These are phyloP conservation scores for Hippocampus zosterae DNA, from an alignment of 2,113 vertebrate species.

Conservation along the genomic window DNA sequence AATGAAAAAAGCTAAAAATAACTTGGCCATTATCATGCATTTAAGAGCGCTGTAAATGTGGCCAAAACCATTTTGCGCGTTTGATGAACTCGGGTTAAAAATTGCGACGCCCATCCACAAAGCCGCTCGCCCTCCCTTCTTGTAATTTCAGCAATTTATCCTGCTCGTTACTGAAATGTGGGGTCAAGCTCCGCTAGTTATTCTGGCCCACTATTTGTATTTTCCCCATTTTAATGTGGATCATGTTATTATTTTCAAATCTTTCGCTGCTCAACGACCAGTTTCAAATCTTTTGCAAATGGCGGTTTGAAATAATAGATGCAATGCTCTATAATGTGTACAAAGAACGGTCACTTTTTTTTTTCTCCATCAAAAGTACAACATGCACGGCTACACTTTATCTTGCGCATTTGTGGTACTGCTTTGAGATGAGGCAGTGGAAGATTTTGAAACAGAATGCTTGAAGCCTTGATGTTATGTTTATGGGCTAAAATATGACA, in stretches of 20 bases:
- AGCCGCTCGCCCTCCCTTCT: conserved; percentile 9
- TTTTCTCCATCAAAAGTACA: neutral
- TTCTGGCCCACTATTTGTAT: conserved; percentile 10
- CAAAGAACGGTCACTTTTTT: neutral
- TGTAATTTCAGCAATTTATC: conserved; percentile 25
- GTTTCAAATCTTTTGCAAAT: neutral
- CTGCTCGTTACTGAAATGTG: conserved; percentile 24
- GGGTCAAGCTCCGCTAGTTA: conserved; percentile 27
- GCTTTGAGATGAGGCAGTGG: conserved; percentile 21
- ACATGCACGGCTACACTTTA: neutral
- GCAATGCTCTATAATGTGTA: neutral
- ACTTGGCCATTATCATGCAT: neutral
- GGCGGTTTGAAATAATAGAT: neutral
- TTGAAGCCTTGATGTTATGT: conserved; percentile 12
- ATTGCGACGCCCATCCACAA: conserved; percentile 9
- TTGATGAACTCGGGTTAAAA: neutral
- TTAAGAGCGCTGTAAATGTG: conserved; percentile 14
- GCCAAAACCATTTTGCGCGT: neutral
- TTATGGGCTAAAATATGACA: conserved; percentile 15
- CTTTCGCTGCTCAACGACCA: conserved; percentile 16
- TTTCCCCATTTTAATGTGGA: conserved; percentile 20
- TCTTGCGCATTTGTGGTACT: neutral
- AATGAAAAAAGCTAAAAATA: conserved; percentile 5
- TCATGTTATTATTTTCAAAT: conserved; percentile 26
- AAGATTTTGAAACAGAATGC: conserved; percentile 23